These are phyloP conservation scores for Hylaea fasciaria DNA, from an alignment of 2,888 invertebrate species.

Conservation along the genomic window DNA sequence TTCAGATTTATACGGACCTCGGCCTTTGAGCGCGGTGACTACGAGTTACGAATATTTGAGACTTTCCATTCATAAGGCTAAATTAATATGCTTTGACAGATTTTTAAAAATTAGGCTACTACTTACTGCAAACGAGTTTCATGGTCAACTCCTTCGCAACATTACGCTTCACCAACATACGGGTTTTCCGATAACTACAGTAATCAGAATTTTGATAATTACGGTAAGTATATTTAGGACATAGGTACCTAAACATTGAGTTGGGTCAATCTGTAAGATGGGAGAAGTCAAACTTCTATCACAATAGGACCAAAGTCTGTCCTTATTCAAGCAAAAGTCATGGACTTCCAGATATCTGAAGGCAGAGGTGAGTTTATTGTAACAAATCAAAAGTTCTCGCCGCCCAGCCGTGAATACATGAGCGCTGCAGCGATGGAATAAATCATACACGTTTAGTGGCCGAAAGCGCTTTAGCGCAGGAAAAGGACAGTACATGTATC, in stretches of 20 bases:
- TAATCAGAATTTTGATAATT: too few species aligned
- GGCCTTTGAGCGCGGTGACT: conserved; percentile 36
- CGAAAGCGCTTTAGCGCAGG: conserved; percentile 20
- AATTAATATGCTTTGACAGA: too few species aligned
- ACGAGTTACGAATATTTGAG: conserved; percentile 6
- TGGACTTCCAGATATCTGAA: conserved; percentile 38
- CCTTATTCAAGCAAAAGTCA: conserved; percentile 5
- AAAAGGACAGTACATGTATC: neutral
- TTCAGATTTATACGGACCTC: conserved; percentile 59
- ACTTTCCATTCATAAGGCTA: neutral
- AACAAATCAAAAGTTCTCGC: conserved; percentile 63
- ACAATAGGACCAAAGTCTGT: neutral
- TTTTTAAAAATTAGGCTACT: too few species aligned
- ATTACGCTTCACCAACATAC: too few species aligned
- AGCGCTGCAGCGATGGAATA: conserved; percentile 39
- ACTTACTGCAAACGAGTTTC: too few species aligned
- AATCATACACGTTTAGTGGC: conserved; percentile 35
- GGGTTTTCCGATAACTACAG: too few species aligned
- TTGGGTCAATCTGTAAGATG: too few species aligned
- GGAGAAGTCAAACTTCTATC: too few species aligned
- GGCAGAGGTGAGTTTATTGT: conserved; percentile 56
- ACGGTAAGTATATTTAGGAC: too few species aligned
- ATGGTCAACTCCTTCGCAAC: too few species aligned
- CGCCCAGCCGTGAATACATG: conserved; percentile 49
- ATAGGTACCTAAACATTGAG: too few species aligned